Conservation (phyloP, 1,140 invertebrate genomes). For the Xylocopa sonorina region DNA sequence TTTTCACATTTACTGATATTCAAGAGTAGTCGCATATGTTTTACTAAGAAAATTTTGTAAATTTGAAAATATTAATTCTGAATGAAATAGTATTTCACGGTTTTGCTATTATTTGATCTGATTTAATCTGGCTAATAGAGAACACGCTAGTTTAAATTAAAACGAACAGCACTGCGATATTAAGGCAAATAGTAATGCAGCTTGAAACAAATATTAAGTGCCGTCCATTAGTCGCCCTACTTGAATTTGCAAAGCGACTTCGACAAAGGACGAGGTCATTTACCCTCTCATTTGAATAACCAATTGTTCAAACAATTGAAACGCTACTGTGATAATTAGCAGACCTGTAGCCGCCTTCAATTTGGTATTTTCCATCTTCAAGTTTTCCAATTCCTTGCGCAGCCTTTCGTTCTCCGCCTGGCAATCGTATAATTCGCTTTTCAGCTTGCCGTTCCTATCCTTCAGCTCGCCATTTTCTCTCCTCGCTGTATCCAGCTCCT, state of each 20-base stretch:
- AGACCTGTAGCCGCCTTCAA: conserved; percentile 1
- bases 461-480: conserved; percentile 11
- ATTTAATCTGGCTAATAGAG: too few relatives aligned
- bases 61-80: too few relatives aligned
- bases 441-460: background rate
- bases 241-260: background rate
- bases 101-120: too few relatives aligned
- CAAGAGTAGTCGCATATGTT: too few relatives aligned
- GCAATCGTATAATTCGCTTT: background rate
- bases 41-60: too few relatives aligned
- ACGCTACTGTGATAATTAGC: background rate
- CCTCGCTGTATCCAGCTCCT: conserved; percentile 3
- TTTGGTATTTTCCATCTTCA: conserved; percentile 22
- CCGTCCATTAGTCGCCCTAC: background rate
- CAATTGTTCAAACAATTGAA: background rate
- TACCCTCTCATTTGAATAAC: background rate
- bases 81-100: too few relatives aligned
- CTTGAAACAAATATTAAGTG: background rate
- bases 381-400: conserved; percentile 20
- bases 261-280: background rate
- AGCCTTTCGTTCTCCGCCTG: conserved; percentile 33
- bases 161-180: background rate
- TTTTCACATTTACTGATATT: too few relatives aligned
- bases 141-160: background rate
- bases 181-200: background rate